Percentiles rank a stretch among this genome's conserved stretches.
Conservation (phyloP, 2,797 vertebrate species). For the Lemur catta region DNA sequence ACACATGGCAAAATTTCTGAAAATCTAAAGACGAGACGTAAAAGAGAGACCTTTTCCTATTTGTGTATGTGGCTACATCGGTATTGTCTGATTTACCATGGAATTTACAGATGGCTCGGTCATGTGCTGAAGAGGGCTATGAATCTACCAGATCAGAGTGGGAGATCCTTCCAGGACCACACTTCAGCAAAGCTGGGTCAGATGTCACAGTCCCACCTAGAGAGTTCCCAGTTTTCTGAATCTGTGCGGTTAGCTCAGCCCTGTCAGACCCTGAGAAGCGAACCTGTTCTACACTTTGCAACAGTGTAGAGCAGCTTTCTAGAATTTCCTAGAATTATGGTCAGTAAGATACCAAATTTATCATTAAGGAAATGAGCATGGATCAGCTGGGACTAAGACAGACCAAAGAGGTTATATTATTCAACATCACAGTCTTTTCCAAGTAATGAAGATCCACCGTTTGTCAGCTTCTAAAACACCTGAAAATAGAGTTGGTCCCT, state of each 20-base stretch:
- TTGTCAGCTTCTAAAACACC: background rate
- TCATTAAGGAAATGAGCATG: background rate
- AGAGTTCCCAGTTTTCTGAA: background rate
- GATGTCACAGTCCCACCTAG: background rate
- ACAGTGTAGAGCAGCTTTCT: background rate
- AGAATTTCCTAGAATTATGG: background rate
- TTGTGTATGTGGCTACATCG: background rate
- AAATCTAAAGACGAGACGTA: background rate
- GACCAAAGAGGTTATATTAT: background rate
- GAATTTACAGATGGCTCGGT: background rate
- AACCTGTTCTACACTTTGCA: background rate
- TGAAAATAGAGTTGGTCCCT: background rate
- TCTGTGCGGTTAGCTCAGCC: background rate
- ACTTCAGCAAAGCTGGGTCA: background rate
- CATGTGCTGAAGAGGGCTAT: background rate
- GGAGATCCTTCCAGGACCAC: background rate
- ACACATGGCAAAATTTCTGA: background rate
- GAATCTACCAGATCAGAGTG: background rate
- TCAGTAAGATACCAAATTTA: background rate
- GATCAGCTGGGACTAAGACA: background rate
- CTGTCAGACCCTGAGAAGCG: background rate
- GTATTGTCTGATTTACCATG: background rate
- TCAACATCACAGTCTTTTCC: background rate
- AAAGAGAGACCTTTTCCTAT: background rate
- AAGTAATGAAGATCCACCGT: background rate